A percentile compares a stretch with the other conserved stretches of the same genome.
These are phyloP conservation scores for Metellina segmentata DNA, from an alignment of 2,888 invertebrate genomes.

Conservation along the genomic window DNA sequence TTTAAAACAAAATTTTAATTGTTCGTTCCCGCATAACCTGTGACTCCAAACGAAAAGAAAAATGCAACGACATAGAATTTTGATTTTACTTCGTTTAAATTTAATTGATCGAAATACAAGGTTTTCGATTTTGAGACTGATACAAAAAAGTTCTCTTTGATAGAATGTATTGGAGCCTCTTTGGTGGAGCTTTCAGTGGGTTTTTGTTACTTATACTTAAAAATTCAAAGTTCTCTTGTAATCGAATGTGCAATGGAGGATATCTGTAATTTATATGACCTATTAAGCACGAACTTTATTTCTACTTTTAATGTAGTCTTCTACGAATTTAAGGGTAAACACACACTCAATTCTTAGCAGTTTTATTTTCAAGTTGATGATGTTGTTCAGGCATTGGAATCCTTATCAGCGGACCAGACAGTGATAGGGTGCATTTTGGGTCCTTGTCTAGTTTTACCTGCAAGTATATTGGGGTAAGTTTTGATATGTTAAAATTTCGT, in stretches of 20 bases:
- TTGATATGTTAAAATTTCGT: background rate
- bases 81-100: too few relatives aligned
- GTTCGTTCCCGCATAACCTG: too few relatives aligned
- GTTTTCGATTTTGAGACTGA: background rate
- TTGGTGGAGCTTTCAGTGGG: background rate
- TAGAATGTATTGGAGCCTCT: background rate
- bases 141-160: background rate
- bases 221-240: background rate
- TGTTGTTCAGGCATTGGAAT: background rate
- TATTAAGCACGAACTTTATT: background rate
- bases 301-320: conserved; percentile 19
- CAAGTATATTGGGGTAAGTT: conserved; percentile 58
- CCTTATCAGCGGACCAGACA: background rate
- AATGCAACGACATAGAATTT: too few relatives aligned
- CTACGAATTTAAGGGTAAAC: conserved; percentile 34
- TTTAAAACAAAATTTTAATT: too few relatives aligned
- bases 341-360: conserved; percentile 4
- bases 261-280: conserved; percentile 6
- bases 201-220: too few relatives aligned
- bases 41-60: too few relatives aligned
- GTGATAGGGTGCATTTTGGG: conserved; percentile 33
- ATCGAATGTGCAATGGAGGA: background rate
- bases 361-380: background rate
- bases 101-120: too few relatives aligned
- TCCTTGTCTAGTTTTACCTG: conserved; percentile 33